These are phyloP conservation scores for Coecobrya sp. DNA, from an alignment of 2,888 invertebrate genomes.

Conservation along the genomic window DNA sequence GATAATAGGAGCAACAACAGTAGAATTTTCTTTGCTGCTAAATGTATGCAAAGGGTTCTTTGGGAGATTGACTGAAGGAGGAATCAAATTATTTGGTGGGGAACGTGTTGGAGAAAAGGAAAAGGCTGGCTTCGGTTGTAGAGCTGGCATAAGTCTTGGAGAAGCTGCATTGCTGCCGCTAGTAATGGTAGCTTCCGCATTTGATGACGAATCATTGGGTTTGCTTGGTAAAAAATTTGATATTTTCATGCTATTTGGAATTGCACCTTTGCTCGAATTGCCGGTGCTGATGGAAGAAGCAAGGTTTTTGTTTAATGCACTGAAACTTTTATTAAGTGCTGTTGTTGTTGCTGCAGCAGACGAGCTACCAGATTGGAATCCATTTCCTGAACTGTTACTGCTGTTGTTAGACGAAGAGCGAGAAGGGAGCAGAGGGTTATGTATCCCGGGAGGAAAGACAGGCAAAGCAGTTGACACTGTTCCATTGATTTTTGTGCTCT, in stretches of 20 bases:
- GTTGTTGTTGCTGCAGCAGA: constrained; percentile 31
- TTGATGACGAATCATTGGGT: constrained; percentile 64
- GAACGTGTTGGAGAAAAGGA: constrained; percentile 76
- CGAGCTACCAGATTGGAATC: constrained; percentile 50
- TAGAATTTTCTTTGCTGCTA: constrained; percentile 58
- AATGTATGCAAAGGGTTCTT: constrained; percentile 55
- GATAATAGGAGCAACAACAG: constrained; percentile 47
- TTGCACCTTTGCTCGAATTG: constrained; percentile 81
- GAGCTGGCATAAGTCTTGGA: constrained; percentile 75
- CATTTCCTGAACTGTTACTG: constrained; percentile 63
- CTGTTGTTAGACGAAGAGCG: constrained; percentile 68
- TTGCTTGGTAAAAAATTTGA: constrained; percentile 86
- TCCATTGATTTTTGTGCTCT: constrained; percentile 83
- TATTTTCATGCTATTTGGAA: constrained; percentile 86
- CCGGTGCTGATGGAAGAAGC: constrained; percentile 36
- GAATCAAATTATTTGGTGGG: constrained; percentile 46
- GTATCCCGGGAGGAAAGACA: constrained; percentile 82
- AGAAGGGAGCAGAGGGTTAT: constrained; percentile 81
- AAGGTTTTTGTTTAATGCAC: constrained; percentile 41
- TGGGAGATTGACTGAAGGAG: constrained; percentile 54
- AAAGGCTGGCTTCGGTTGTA: constrained; percentile 80
- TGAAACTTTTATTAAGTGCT: constrained; percentile 68
- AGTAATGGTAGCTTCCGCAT: constrained; percentile 85
- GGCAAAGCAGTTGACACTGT: constrained; percentile 80
- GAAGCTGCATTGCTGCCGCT: constrained; percentile 81